Percentiles rank a stretch among this genome's conserved stretches.
Conservation (phyloP, 2,797 vertebrate genomes). For the Leptatherina wallacei region DNA sequence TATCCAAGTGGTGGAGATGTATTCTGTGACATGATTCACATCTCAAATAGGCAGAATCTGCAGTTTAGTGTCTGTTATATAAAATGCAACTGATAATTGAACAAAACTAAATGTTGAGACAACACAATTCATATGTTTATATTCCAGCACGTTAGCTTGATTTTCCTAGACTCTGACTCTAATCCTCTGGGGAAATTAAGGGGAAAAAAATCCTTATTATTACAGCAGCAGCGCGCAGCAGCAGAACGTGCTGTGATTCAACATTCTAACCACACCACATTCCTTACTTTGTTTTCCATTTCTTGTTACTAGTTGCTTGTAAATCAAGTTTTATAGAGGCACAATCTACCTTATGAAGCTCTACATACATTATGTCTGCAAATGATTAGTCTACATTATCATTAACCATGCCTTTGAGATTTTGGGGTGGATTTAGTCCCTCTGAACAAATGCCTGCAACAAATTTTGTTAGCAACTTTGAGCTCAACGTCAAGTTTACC, state of each 20-base stretch:
- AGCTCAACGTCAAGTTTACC: constrained; percentile 8
- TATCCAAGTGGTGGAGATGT: constrained; percentile 45
- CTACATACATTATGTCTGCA: constrained; percentile 12
- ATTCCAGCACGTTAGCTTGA: constrained; percentile 47
- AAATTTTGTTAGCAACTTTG: constrained; percentile 10
- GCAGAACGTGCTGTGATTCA: constrained; percentile 49
- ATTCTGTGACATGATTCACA: constrained; percentile 48
- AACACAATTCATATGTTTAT: constrained; percentile 50
- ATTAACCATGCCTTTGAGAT: constrained; percentile 17
- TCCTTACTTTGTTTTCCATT: constrained; percentile 18
- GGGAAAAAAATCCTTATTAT: constrained; percentile 51
- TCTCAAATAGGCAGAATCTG: constrained; percentile 33
- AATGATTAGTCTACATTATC: constrained; percentile 8
- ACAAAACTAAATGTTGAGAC: constrained; percentile 58
- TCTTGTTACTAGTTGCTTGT: constrained; percentile 13
- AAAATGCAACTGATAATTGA: constrained; percentile 58
- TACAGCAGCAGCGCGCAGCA: constrained; percentile 41
- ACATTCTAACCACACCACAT: constrained; percentile 27
- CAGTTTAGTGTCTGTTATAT: constrained; percentile 43
- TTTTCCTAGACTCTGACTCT: constrained; percentile 54
- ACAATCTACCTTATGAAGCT: constrained; percentile 7
- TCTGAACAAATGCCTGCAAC: background rate
- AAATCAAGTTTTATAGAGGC: constrained; percentile 25
- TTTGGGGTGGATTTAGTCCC: background rate
- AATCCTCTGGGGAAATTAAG: constrained; percentile 66